Base-by-base conservation (phyloP, 2,113 vertebrate species). In the Puntigrus tetrazona region DNA sequence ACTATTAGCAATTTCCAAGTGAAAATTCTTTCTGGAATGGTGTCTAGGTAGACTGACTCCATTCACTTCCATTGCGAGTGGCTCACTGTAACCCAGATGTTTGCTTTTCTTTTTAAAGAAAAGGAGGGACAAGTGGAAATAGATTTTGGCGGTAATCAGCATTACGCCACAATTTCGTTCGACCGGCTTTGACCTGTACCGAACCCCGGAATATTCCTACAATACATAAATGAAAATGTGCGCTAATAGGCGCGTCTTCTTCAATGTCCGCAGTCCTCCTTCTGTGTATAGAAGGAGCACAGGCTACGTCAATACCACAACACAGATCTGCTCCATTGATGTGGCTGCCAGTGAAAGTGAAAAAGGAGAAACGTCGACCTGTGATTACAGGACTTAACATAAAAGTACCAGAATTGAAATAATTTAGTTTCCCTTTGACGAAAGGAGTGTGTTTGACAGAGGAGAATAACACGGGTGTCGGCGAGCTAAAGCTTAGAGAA, bases 361-460 rank as follows among this genome's bases (percentile, higher is more conserved):
- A 74, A 77, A 67, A 79, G 16, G 77, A 65, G 81, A 69, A 85
- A 83, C 72, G 85, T 85, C 82, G 73, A 25, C 63, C 81, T 87
- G 86, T 82, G 83, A 86, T 87, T 88, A n/a, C n/a, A 75, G 87
- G 85, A 41, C 87, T 91, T 89, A 81, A 85, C 83, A 82, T 82
- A 63, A 88, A 85, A 84, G 87, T 69, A 87, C 83, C 87, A 73
- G 88, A 92, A 90, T 82, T 89, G 43, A 91, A 93, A 92, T 92
- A 86, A 91, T 90, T 87, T 87, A 87, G 88, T 82, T 67, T 81
- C 34, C 85, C 82, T 93, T 92, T 92, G 90, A 91, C 89, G 86
- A 88, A 80, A 69, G 83, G 83, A 89, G 78, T 88, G 81, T 79
- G 59, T 85, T 86, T 89, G 85, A 92, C 89, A 85, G 84, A 80